Conservation (phyloP, 2,888 invertebrate species). For the Tenodera sinensis region DNA sequence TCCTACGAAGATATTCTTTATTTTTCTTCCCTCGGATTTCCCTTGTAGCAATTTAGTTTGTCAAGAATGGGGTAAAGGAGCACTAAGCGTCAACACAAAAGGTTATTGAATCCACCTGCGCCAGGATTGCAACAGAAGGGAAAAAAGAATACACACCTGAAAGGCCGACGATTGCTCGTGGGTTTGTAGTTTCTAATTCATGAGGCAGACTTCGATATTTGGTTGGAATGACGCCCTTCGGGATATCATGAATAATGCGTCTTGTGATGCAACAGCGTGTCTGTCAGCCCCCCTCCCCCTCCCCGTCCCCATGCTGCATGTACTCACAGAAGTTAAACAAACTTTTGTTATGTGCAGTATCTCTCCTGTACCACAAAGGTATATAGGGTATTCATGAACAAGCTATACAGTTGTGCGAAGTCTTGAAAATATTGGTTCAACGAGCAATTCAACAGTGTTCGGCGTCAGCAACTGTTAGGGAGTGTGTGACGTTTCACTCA, state of each 20-base stretch:
- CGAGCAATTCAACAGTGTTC: too few species aligned
- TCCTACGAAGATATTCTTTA: neutral
- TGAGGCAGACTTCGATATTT: neutral
- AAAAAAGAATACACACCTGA: neutral
- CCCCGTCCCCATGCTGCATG: too few species aligned
- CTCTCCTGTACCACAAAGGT: too few species aligned
- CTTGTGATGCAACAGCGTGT: neutral
- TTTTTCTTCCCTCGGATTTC: neutral
- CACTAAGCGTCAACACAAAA: neutral
- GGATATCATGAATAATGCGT: neutral
- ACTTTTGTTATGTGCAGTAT: too few species aligned
- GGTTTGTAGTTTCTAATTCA: neutral
- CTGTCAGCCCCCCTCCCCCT: too few species aligned
- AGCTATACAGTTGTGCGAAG: too few species aligned
- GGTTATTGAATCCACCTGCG: neutral
- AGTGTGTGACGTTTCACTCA: too few species aligned
- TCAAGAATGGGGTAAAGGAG: neutral
- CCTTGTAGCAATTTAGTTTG: neutral
- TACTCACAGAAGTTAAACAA: too few species aligned
- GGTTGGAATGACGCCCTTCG: neutral
- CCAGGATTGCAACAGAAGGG: neutral
- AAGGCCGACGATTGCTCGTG: neutral
- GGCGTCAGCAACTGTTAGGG: too few species aligned
- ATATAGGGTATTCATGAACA: too few species aligned
- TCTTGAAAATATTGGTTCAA: too few species aligned